A percentile compares a stretch with the other conserved stretches of the same genome.
phyloP scores from a whole-genome alignment of 2,113 vertebrate species.

The Coracopsis vasa region DNA sequence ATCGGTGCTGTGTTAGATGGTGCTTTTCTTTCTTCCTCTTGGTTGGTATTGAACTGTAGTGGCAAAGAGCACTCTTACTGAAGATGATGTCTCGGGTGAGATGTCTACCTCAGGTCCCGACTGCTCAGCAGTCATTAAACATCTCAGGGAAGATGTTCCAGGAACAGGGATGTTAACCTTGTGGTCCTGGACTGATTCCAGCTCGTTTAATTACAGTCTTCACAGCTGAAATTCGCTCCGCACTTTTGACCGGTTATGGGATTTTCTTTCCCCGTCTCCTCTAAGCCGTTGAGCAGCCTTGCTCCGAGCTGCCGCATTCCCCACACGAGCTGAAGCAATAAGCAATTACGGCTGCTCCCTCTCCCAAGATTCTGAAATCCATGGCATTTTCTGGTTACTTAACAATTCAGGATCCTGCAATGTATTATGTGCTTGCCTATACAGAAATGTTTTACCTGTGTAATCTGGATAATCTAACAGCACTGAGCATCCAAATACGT shows the following conservation, averaged over 20 bases:
- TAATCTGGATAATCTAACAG: neutral
- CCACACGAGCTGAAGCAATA: neutral
- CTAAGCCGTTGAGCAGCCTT: neutral
- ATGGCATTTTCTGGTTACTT: neutral
- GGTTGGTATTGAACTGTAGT: neutral
- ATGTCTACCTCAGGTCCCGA: neutral
- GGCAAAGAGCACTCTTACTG: neutral
- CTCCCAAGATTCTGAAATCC: neutral
- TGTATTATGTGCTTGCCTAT: neutral
- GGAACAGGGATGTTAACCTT: constrained; percentile 45
- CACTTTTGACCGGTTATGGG: constrained; percentile 32
- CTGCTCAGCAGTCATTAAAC: constrained; percentile 51
- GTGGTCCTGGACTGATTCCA: constrained; percentile 32
- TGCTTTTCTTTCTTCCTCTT: neutral
- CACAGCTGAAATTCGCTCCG: constrained; percentile 37
- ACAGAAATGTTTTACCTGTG: neutral
- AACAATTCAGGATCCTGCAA: neutral
- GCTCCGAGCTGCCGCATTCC: neutral
- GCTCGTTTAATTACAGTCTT: constrained; percentile 44
- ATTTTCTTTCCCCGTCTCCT: neutral
- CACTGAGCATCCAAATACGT: neutral
- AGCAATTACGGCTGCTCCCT: neutral
- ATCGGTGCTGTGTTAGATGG: neutral
- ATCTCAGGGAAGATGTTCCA: constrained; percentile 46
- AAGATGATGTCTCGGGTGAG: neutral